Conservation (phyloP, 2,888 invertebrate genomes). For the Temnothorax ravouxi region DNA sequence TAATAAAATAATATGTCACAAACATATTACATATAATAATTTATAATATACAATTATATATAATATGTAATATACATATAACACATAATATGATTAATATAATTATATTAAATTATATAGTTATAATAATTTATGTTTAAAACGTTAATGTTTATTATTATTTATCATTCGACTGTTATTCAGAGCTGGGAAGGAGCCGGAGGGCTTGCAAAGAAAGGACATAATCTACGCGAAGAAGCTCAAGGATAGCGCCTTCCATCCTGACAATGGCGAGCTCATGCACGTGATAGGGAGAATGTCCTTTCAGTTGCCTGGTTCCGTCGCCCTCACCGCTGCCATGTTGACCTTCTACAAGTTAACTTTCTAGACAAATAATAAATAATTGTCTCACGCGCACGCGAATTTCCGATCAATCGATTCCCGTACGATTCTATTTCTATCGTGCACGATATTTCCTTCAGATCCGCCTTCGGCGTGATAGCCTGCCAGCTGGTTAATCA, state of each 20-base stretch:
- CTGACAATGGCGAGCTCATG: slow-evolving; percentile 73
- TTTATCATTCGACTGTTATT: background rate
- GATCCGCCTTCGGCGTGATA: slow-evolving; percentile 58
- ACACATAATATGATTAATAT: too few species aligned
- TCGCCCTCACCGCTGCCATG: slow-evolving; percentile 71
- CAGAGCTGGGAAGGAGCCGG: slow-evolving; percentile 63
- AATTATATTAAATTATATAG: background rate
- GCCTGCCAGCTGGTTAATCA: slow-evolving; percentile 72
- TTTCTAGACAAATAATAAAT: slow-evolving; percentile 30
- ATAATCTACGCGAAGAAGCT: slow-evolving; percentile 74
- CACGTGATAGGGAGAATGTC: slow-evolving; percentile 73
- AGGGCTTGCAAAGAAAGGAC: slow-evolving; percentile 57
- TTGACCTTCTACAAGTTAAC: slow-evolving; percentile 73
- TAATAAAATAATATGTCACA: too few species aligned
- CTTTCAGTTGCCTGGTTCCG: slow-evolving; percentile 68
- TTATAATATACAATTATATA: too few species aligned
- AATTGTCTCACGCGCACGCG: background rate
- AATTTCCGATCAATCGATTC: background rate
- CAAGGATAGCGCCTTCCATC: slow-evolving; percentile 75
- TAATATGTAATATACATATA: too few species aligned
- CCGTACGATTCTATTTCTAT: background rate
- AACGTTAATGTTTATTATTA: background rate
- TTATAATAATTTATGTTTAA: background rate
- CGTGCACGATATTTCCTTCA: background rate
- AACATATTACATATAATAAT: too few species aligned